Percentiles rank a stretch among this genome's conserved stretches.
phyloP scores from a whole-genome alignment of 2,888 invertebrate genomes.

The Erebia palarica region DNA sequence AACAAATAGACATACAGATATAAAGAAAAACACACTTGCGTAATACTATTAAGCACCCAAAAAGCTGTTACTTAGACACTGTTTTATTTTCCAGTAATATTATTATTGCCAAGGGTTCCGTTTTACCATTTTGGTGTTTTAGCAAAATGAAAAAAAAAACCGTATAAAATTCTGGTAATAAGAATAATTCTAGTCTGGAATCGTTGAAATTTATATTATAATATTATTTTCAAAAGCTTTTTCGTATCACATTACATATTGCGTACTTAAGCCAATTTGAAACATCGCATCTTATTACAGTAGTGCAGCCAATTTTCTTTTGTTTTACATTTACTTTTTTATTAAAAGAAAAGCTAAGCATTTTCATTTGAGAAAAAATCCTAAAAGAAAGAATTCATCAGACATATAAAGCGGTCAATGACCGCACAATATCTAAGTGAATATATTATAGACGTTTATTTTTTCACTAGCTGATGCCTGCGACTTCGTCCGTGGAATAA shows the following conservation, averaged over 20 bases:
- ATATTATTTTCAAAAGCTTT: slow-evolving; percentile 2
- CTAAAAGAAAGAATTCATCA: neutral
- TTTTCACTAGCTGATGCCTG: too few relatives aligned
- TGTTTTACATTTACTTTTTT: slow-evolving; percentile 5
- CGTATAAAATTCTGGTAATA: neutral
- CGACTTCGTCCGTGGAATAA: too few relatives aligned
- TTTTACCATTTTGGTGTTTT: too few relatives aligned
- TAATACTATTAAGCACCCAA: too few relatives aligned
- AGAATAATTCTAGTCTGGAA: neutral
- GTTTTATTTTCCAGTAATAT: too few relatives aligned
- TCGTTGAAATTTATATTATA: neutral
- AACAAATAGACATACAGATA: too few relatives aligned
- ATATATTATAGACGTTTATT: too few relatives aligned
- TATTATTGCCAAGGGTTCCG: too few relatives aligned
- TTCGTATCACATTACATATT: neutral
- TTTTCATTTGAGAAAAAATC: neutral
- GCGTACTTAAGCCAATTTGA: neutral
- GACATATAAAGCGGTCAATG: slow-evolving; percentile 11
- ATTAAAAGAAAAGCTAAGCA: neutral
- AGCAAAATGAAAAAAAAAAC: too few relatives aligned
- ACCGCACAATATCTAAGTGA: neutral
- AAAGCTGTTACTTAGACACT: too few relatives aligned
- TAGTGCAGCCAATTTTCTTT: neutral
- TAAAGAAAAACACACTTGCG: too few relatives aligned
- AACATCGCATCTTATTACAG: neutral